A percentile compares a stretch with the other conserved stretches of the same genome.
Evolutionary conservation across 1,140 invertebrate species (phyloP).

Genomic region (Trichomalopsis sarcophagae): DNA sequence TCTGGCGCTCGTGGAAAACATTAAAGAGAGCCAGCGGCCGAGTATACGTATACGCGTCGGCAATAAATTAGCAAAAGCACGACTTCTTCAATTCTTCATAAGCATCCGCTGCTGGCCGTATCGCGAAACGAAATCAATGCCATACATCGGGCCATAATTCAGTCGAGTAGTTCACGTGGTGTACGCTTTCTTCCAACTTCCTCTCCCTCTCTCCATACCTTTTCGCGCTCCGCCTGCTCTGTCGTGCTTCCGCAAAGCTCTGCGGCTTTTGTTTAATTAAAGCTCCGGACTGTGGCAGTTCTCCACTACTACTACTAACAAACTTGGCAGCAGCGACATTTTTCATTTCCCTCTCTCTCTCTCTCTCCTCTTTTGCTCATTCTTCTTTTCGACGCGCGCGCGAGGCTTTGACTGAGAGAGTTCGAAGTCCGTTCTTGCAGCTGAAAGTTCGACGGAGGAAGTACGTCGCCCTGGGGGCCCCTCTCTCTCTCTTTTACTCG

Average conservation of each 20-base stretch:
- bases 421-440: not conserved
- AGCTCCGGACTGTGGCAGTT: not conserved
- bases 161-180: not conserved
- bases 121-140: not conserved
- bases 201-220: too few relatives aligned
- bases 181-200: not conserved
- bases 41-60: not conserved
- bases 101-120: not conserved
- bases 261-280: slow-evolving; percentile 11
- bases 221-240: not conserved
- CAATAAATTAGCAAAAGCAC: not conserved
- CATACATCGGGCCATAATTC: not conserved
- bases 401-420: not conserved
- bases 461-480: not conserved
- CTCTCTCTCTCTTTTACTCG: not conserved
- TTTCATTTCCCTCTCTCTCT: not conserved
- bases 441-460: not conserved
- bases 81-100: not conserved
- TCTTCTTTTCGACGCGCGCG: not conserved
- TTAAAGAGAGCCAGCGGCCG: not conserved
- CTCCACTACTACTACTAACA: not conserved
- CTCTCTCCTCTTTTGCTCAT: not conserved
- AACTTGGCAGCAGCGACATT: slow-evolving; percentile 6
- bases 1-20: not conserved
- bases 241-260: not conserved